A percentile compares a stretch with the other conserved stretches of the same genome.
phyloP scores from a whole-genome alignment of 2,113 vertebrate genomes.

The Canis aureus region DNA sequence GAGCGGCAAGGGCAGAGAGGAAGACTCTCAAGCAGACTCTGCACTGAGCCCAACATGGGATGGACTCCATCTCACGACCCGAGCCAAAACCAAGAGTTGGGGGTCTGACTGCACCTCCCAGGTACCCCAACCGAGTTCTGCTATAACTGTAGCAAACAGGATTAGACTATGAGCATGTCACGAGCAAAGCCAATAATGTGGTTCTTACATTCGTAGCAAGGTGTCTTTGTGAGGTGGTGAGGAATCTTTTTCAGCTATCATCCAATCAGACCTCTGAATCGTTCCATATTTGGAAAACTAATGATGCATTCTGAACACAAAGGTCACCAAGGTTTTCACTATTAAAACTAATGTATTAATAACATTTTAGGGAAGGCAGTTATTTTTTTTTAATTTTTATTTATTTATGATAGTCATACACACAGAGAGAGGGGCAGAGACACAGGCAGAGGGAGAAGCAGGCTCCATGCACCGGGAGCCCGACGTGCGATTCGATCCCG shows the following conservation, averaged over 20 bases:
- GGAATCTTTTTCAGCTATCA: neutral
- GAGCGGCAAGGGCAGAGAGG: neutral
- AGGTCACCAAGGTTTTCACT: neutral
- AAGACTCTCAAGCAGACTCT: neutral
- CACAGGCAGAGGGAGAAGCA: no score
- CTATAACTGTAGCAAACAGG: neutral
- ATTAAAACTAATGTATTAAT: slow-evolving; percentile 5
- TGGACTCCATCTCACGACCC: neutral
- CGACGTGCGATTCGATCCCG: no score
- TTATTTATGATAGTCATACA: no score
- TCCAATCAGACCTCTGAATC: neutral
- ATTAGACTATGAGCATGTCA: neutral
- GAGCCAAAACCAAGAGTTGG: neutral
- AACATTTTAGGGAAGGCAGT: neutral
- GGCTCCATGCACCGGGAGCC: no score
- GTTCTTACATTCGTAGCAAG: neutral
- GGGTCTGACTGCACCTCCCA: neutral
- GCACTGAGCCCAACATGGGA: neutral
- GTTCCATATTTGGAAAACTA: neutral
- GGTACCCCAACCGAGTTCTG: neutral
- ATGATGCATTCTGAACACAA: neutral
- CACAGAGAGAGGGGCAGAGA: no score
- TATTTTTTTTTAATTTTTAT: neutral
- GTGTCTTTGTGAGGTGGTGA: neutral
- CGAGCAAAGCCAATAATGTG: neutral